Evolutionary conservation across 2,113 vertebrate species (phyloP), one percentile per base, ranked within the genome.

Genomic region (Cnemophilus loriae): DNA sequence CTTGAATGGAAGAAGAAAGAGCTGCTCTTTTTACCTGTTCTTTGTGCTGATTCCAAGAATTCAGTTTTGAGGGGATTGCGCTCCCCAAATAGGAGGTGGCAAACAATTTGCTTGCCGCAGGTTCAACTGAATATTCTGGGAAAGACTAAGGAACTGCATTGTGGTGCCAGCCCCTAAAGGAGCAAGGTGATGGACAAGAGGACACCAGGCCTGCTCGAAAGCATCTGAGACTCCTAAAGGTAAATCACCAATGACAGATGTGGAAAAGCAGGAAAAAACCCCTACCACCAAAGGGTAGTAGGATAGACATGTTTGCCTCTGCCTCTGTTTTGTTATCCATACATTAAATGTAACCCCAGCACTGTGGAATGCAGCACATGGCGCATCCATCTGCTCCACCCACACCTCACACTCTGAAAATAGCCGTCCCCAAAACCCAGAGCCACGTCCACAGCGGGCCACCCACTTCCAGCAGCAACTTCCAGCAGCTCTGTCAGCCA

Each of bases 141-240:
- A 65, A 52, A 46, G 17, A 35, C 37, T 41, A 21, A 71, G 73
- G 79, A 85, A 44, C 1, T 33, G 49, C 27, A 22, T 17, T 42
- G 21, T 41, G 56, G 24, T 50, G 23, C 67, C 56, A 81, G 52
- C 30, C 52, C 56, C 16, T 17, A 57, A 75, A 23, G 0, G 0
- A 60, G 46, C 37, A 70, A 1, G 13, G 47, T 27, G 14, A 68
- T 1, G 8, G 26, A n/a, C 1, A 77, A 42, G 46, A 82, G 68
- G 53, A 67, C 32, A n/a, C 23, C 1, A 0, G 57, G 33, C 13
- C 19, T 24, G 32, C 27, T 28, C 0, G 0, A 14, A 55, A 16
- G 21, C 42, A 47, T 9, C 39, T 3, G 1, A 22, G 47, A 30
- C 35, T 78, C 39, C 55, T 59, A 9, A 59, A 77, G 49, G 49